These are phyloP conservation scores for Anagrus nilaparvatae DNA, from an alignment of 1,140 invertebrate species.

Conservation along the genomic window DNA sequence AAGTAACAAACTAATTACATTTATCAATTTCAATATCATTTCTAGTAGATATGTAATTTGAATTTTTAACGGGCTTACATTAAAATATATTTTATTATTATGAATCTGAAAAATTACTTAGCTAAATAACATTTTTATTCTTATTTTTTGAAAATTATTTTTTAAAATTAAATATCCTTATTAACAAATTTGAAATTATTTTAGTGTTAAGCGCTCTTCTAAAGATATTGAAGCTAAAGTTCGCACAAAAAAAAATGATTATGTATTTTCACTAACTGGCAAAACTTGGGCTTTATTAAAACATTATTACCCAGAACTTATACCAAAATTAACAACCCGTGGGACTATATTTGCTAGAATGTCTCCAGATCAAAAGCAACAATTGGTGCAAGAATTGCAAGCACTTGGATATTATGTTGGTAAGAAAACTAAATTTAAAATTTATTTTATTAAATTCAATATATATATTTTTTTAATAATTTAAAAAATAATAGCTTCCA, in stretches of 20 bases:
- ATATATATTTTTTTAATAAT: no score
- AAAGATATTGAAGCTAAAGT: neutral
- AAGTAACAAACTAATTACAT: no score
- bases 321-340: conserved; percentile 56
- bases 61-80: neutral
- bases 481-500: no score
- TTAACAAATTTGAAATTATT: conserved; percentile 21
- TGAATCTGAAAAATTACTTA: neutral
- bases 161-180: neutral
- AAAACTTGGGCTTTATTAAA: conserved; percentile 60
- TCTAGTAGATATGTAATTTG: neutral
- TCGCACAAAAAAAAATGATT: conserved; percentile 32
- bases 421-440: conserved; percentile 32
- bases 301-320: conserved; percentile 57
- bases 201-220: conserved; percentile 28
- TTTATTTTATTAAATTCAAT: conserved; percentile 1
- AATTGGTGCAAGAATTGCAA: conserved; percentile 78
- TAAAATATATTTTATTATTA: neutral
- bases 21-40: no score
- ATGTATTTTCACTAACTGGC: conserved; percentile 61
- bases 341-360: conserved; percentile 89
- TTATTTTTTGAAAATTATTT: conserved; percentile 2
- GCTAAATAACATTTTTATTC: neutral
- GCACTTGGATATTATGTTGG: conserved; percentile 69
- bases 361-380: conserved; percentile 92